Evolutionary conservation across 1,140 invertebrate species (phyloP).

Genomic region (Drosophila tristis): DNA sequence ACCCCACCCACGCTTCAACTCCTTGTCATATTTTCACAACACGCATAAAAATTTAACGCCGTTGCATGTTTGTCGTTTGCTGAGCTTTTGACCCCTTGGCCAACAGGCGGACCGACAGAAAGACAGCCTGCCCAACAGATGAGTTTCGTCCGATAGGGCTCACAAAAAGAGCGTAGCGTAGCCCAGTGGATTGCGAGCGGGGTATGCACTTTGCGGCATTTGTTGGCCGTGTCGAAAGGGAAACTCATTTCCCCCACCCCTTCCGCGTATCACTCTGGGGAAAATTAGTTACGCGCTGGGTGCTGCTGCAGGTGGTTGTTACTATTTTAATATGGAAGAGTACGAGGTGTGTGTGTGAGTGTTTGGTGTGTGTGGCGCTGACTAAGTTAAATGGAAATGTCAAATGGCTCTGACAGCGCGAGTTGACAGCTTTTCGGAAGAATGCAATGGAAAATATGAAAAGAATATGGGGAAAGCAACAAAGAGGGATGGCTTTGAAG

Average conservation of each 20-base stretch:
- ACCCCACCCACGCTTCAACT: slow-evolving; percentile 11
- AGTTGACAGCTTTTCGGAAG: slow-evolving; percentile 37
- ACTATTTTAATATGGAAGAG: slow-evolving; percentile 18
- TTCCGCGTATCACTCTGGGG: slow-evolving; percentile 16
- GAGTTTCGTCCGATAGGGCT: slow-evolving; percentile 48
- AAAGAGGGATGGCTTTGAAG: too few species aligned
- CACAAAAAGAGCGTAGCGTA: neutral
- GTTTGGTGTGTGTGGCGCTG: slow-evolving; percentile 5
- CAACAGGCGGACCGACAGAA: slow-evolving; percentile 1
- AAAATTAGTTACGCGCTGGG: slow-evolving; percentile 70
- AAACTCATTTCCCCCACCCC: neutral
- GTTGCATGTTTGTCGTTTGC: slow-evolving; percentile 67
- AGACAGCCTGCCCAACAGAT: slow-evolving; percentile 29
- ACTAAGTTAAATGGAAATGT: slow-evolving; percentile 59
- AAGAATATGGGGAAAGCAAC: too few species aligned
- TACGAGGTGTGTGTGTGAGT: too few species aligned
- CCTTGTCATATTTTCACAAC: slow-evolving; percentile 47
- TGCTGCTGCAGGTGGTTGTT: slow-evolving; percentile 67
- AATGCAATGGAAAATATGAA: slow-evolving; percentile 27
- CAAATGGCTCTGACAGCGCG: slow-evolving; percentile 47
- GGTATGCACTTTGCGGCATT: slow-evolving; percentile 22
- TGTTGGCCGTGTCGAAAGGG: slow-evolving; percentile 31
- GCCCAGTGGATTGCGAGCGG: neutral
- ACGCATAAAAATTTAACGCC: slow-evolving; percentile 80
- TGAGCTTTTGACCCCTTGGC: slow-evolving; percentile 63